Base-by-base conservation (phyloP, 2,888 invertebrate species). In the Thelaira solivaga region DNA sequence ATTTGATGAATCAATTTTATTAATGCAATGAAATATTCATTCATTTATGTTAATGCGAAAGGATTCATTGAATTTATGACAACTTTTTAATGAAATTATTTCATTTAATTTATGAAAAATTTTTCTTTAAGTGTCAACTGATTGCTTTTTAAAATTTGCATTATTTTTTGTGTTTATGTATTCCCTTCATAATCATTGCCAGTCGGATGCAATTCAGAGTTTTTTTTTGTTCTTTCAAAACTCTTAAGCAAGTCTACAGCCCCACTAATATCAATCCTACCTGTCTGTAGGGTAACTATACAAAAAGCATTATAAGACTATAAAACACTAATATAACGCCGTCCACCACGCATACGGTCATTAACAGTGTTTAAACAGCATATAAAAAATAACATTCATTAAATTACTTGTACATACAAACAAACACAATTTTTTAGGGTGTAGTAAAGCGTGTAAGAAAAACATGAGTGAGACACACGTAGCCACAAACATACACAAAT, bases 311-410 rank as follows among this genome's bases (percentile, higher is more conserved):
- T 41, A 16, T 16, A n/a, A 24, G 20, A n/a, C 24, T 11, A 49
- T 47, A 49, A 62, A 49, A 26, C n/a, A 8, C 4, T 7, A 34
- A 36, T 22, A 36, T 47, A 31, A 10, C 20, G 13, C 20, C 43
- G 36, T 49, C 49, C 77, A n/a, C n/a, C n/a, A 73, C 20, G 45
- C 73, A 72, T 43, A 73, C 73, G 61, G 75, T 77, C 68, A 81
- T 82, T 82, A 82, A 81, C 81, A 81, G 78, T 78, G 53, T 81
- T 81, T 82, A 81, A 80, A 80, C 71, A 78, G 81, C 79, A 71
- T 55, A 76, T 80, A 80, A 81, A 76, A 67, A n/a, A n/a, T n/a
- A n/a, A n/a, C n/a, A 71, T 55, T 76, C 62, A 74, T 71, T 71
- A 74, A 34, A 29, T 16, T 34, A n/a, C n/a, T n/a, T n/a, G n/a